phyloP scores from a whole-genome alignment of 2,888 invertebrate species.

The Drosophila prolongata region DNA sequence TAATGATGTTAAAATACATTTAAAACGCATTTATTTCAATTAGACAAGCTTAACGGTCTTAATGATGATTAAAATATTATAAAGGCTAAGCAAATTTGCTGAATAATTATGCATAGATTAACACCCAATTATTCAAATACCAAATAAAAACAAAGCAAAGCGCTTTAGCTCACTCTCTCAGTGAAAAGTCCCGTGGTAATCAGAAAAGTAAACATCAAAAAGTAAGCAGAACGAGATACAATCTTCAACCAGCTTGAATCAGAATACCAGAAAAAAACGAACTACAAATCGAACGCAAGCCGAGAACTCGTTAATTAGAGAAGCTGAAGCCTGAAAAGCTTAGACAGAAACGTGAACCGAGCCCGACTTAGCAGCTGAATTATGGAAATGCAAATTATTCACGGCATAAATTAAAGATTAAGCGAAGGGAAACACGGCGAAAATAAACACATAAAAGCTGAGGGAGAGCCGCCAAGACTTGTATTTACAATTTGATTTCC shows the following conservation, averaged over 20 bases:
- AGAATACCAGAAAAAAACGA: constrained; percentile 23
- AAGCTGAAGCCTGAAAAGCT: constrained; percentile 35
- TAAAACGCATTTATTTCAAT: constrained; percentile 9
- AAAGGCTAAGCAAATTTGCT: constrained; percentile 16
- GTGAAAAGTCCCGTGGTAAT: constrained; percentile 28
- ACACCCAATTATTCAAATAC: constrained; percentile 45
- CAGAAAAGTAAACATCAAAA: constrained; percentile 42
- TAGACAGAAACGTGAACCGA: constrained; percentile 59
- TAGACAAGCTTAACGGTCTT: background rate
- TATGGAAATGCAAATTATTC: constrained; percentile 63
- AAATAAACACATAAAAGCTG: constrained; percentile 12
- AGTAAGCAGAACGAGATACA: constrained; percentile 38
- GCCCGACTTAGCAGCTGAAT: constrained; percentile 38
- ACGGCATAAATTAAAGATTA: constrained; percentile 69
- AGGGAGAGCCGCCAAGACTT: constrained; percentile 31
- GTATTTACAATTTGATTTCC: constrained; percentile 66
- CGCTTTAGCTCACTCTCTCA: background rate
- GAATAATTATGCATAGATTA: constrained; percentile 41
- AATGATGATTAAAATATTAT: constrained; percentile 15
- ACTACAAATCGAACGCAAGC: constrained; percentile 22
- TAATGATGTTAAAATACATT: constrained; percentile 1
- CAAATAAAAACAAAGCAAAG: constrained; percentile 35
- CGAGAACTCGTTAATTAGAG: constrained; percentile 72
- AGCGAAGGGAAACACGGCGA: constrained; percentile 40
- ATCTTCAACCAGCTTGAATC: constrained; percentile 25